Evolutionary conservation across 2,888 invertebrate species (phyloP).

Genomic region (Yponomeuta plumbellus): DNA sequence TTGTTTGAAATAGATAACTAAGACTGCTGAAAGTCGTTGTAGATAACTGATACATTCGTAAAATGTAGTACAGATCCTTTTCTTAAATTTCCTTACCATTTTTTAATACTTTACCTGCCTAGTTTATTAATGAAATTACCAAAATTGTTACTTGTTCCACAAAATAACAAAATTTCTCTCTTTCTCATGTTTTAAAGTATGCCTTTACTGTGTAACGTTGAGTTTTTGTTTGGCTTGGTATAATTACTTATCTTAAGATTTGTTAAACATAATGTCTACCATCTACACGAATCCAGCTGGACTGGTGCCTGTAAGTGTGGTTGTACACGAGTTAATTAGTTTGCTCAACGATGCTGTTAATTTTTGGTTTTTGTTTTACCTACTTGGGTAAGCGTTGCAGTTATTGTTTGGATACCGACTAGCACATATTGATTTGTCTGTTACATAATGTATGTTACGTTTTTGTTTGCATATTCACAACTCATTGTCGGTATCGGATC

Average conservation of each 20-base stretch:
- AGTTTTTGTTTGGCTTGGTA: slow-evolving; percentile 36
- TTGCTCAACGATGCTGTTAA: not conserved
- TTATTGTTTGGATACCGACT: not conserved
- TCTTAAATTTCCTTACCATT: no score
- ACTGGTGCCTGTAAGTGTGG: not conserved
- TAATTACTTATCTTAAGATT: slow-evolving; percentile 3
- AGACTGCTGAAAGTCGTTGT: not conserved
- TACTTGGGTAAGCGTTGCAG: not conserved
- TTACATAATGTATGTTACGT: slow-evolving; percentile 1
- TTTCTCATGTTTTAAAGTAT: not conserved
- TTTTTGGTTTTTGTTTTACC: not conserved
- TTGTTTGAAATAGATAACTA: not conserved
- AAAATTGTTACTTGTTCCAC: not conserved
- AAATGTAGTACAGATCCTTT: no score
- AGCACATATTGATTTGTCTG: not conserved
- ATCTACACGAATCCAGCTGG: slow-evolving; percentile 1
- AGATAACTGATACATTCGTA: not conserved
- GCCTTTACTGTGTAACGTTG: slow-evolving; percentile 24
- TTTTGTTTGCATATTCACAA: slow-evolving; percentile 5
- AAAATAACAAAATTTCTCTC: no score
- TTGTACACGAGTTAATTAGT: not conserved
- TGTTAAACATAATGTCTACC: not conserved
- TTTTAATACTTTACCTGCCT: no score
- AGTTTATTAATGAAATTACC: no score
- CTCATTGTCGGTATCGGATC: not conserved